Base-by-base conservation (phyloP, 2,113 vertebrate species). In the Miniopterus natalensis region DNA sequence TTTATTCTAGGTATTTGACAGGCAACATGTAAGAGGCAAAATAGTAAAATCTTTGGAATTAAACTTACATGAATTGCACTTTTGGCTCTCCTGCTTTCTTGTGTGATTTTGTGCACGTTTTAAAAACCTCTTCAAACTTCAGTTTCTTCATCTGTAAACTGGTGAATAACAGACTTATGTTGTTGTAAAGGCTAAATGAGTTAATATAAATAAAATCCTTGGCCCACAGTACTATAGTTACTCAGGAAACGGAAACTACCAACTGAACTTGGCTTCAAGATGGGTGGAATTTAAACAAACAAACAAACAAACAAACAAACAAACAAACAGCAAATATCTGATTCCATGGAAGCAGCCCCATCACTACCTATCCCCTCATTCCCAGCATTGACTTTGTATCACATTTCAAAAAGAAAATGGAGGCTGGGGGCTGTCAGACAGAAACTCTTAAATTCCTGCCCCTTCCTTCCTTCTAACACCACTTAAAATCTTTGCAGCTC, bases 171-270 rank as follows among this genome's bases (percentile, higher is more conserved):
- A 83, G 68, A 83, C 9, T 68, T 59, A 70, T 21, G 14, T 66
- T 85, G 49, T 57, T 53, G 21, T 79, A 31, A 95, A 25, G 27
- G 23, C 47, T 77, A 84, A 78, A 92, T 55, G n/a, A 78, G 18
- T 90, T 70, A 86, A 90, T 70, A 27, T 42, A 90, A 80, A 15
- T 90, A 89, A 93, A 93, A 73, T 84, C 9, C 40, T 92, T 75
- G n/a, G 14, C 15, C 78, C 49, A 68, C 79, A 84, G 27, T 73
- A 68, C 57, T 77, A 55, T 10, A 90, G 27, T 77, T 65, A 92
- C n/a, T 86, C 53, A 95, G 84, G 71, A 95, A 88, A 74, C 23
- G 21, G 66, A 95, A 92, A 84, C 55, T 79, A 57, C 27, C 55
- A 92, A 40, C 10, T 45, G 13, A 59, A 3, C 5, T 74, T 90